Evolutionary conservation across 2,797 vertebrate species (phyloP).

Genomic region (Melanotaenia maccullochi): DNA sequence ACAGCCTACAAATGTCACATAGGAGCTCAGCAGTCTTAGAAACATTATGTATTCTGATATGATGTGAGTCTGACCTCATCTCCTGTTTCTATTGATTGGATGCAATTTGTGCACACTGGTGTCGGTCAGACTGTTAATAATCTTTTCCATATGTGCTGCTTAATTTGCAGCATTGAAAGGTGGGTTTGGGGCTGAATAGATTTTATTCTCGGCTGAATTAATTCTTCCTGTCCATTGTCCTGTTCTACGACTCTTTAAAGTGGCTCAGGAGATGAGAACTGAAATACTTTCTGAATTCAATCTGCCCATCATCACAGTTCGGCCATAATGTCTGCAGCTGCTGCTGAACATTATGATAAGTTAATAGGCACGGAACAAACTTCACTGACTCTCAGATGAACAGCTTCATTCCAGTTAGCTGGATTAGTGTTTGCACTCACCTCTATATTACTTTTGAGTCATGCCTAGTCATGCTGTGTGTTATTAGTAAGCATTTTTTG

Average conservation of each 20-base stretch:
- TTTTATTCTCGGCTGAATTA: conserved; percentile 64
- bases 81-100: conserved; percentile 10
- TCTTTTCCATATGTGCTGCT: conserved; percentile 43
- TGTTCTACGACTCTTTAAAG: conserved; percentile 28
- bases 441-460: background rate
- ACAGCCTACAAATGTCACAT: background rate
- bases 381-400: conserved; percentile 21
- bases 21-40: conserved; percentile 21
- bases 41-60: conserved; percentile 14
- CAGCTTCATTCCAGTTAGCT: conserved; percentile 20
- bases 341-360: conserved; percentile 42
- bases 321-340: conserved; percentile 22
- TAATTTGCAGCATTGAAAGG: conserved; percentile 48
- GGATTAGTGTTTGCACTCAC: background rate
- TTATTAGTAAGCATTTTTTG: background rate
- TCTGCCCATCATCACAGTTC: conserved; percentile 36
- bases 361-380: conserved; percentile 50
- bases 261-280: conserved; percentile 28
- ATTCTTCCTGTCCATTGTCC: conserved; percentile 66
- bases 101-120: conserved; percentile 22
- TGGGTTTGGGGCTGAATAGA: conserved; percentile 55
- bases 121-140: conserved; percentile 45
- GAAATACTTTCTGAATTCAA: conserved; percentile 41
- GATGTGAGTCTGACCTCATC: conserved; percentile 45
- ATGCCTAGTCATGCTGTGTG: background rate